Evolutionary conservation across 2,888 invertebrate genomes (phyloP).

Genomic region (Drosophila mulleri): DNA sequence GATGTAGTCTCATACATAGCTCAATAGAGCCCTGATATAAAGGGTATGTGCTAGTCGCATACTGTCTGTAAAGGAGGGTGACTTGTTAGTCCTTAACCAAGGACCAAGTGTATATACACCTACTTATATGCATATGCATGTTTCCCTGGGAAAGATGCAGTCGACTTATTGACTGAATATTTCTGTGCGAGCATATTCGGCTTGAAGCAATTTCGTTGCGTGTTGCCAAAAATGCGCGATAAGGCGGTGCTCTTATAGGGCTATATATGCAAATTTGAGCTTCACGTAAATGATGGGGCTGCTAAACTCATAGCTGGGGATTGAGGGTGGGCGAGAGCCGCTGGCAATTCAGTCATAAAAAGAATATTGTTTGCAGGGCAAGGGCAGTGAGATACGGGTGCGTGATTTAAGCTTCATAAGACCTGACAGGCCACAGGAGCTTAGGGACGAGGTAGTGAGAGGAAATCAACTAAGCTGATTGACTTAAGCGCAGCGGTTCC

Average conservation of each 20-base stretch:
- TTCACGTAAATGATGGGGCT: conserved; percentile 12
- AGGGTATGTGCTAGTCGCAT: background rate
- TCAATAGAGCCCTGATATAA: too few relatives aligned
- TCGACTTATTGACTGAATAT: conserved; percentile 16
- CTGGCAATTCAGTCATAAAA: conserved; percentile 25
- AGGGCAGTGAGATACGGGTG: conserved; percentile 9
- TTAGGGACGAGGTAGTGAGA: background rate
- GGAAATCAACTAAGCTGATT: conserved; percentile 69
- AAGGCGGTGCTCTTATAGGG: background rate
- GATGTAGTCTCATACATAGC: too few relatives aligned
- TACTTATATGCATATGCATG: conserved; percentile 3
- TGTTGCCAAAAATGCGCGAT: conserved; percentile 32
- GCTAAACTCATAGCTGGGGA: background rate
- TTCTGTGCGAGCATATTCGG: background rate
- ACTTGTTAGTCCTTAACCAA: background rate
- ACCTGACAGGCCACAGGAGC: conserved; percentile 31
- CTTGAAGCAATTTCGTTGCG: conserved; percentile 27
- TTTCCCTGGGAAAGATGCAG: conserved; percentile 1
- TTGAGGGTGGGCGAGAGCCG: background rate
- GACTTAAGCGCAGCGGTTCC: conserved; percentile 45
- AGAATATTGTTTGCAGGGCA: conserved; percentile 1
- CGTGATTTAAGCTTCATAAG: conserved; percentile 38
- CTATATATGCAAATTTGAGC: conserved; percentile 38
- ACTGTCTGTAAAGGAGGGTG: background rate
- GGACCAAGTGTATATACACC: background rate